Percentiles rank a stretch among this genome's conserved stretches.
Evolutionary conservation across 2,797 vertebrate genomes (phyloP).

Genomic region (Bradypodion pumilum): DNA sequence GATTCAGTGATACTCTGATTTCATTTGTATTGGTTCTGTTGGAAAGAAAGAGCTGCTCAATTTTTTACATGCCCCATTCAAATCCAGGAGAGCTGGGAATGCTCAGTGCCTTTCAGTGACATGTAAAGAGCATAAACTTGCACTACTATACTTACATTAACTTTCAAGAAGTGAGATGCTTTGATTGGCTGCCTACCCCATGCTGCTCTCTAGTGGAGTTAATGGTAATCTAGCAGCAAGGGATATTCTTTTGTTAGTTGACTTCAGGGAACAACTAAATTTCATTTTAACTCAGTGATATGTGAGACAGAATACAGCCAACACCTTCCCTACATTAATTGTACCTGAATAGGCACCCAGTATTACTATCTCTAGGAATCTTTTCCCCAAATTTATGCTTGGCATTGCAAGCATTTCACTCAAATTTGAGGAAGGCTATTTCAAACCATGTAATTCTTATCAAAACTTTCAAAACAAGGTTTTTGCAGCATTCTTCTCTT

Average conservation of each 20-base stretch:
- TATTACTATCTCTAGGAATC: neutral
- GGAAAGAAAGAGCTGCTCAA: neutral
- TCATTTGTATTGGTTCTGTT: neutral
- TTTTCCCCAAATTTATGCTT: neutral
- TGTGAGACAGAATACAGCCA: neutral
- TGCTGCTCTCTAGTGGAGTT: slow-evolving; percentile 8
- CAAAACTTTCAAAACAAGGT: neutral
- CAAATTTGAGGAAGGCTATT: neutral
- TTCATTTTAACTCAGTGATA: neutral
- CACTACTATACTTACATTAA: neutral
- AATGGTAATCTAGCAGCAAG: neutral
- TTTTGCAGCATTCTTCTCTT: neutral
- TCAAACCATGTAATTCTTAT: too few species aligned
- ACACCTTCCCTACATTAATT: neutral
- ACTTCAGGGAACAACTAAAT: neutral
- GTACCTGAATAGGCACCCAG: neutral
- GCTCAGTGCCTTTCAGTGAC: neutral
- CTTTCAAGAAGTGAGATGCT: too few species aligned
- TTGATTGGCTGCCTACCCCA: neutral
- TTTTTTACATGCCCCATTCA: neutral
- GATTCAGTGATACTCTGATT: neutral
- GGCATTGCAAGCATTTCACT: neutral
- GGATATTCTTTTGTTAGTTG: neutral
- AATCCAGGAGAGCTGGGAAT: neutral
- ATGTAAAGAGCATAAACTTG: neutral